Evolutionary conservation across 1,140 invertebrate genomes (phyloP).

Genomic region (Latrodectus geometricus): DNA sequence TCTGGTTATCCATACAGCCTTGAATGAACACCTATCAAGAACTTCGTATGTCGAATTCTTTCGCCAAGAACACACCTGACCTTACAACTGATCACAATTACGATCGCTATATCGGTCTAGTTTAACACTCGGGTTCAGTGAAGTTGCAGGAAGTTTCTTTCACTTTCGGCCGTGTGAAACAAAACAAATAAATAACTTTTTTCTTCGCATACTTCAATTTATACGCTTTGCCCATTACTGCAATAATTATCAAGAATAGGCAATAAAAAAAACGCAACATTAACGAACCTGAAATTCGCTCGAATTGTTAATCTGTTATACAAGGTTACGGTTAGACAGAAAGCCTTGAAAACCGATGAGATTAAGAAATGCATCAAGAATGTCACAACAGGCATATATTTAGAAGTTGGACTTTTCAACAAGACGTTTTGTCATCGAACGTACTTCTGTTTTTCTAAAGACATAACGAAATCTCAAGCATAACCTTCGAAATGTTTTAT

Average conservation of each 20-base stretch:
- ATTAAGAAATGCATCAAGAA: too few relatives aligned
- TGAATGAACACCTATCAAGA: background rate
- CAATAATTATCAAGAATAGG: background rate
- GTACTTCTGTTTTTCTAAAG: too few relatives aligned
- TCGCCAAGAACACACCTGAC: background rate
- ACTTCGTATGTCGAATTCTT: background rate
- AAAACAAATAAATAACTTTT: too few relatives aligned
- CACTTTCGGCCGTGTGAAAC: too few relatives aligned
- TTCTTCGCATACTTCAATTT: too few relatives aligned
- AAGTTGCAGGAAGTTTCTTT: background rate
- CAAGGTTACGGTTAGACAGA: background rate
- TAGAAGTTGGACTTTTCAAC: too few relatives aligned
- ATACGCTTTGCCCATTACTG: too few relatives aligned
- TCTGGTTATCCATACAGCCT: background rate
- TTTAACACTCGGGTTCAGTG: background rate
- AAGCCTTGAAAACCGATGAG: background rate
- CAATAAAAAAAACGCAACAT: background rate
- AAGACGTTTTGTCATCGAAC: too few relatives aligned
- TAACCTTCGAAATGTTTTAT: too few relatives aligned
- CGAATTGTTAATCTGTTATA: background rate
- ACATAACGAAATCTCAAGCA: too few relatives aligned
- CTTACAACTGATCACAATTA: background rate
- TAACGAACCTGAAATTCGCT: background rate
- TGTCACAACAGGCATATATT: too few relatives aligned
- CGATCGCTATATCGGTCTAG: background rate